Base-by-base conservation (phyloP, 2,113 vertebrate genomes). In the Heterochromis multidens region DNA sequence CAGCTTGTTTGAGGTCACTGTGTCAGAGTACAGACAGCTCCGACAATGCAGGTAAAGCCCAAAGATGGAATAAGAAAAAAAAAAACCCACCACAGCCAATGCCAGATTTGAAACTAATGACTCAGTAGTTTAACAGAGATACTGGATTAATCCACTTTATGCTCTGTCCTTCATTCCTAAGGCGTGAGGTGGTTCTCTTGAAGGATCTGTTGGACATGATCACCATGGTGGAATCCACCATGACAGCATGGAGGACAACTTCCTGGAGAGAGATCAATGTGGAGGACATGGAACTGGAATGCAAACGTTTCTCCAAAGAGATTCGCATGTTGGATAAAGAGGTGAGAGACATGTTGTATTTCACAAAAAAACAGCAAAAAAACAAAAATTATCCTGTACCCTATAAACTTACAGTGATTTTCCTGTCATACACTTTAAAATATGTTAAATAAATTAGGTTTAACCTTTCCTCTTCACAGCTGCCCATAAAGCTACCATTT, bases 161-260 rank as follows among this genome's bases (percentile, higher is more conserved):
- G 33, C 37, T 2, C 27, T 81, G 54, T 57, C 5, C n/a, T 60
- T 27, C 27, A 40, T 74, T 27, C 46, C 7, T 0, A 0, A 95
- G 95, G 84, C 91, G 70, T 4, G 97, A 99, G 88, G 94, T 94
- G 10, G 93, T 89, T 65, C 95, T 96, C 46, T 95, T 99, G 87
- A 98, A 97, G 91, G 96, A 97, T 82, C 96, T 98, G 31, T 98
- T 97, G 97, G 97, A 98, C 93, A 96, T 96, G 92, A 96, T 97
- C 67, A 90, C 85, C 1, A 29, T 96, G 54, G 97, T 99, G 83
- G 95, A 95, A 33, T 96, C 94, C 33, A 97, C 95, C 87, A 96
- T 99, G 25, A 87, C 80, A 0, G 95, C 95, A 70, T 99, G 99
- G 98, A 96, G 96, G 90, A 95, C 85, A 21, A 98, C 97, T 12